Conservation (phyloP, 64 coral and sea anemone species). For the Orbicella faveolata region DNA sequence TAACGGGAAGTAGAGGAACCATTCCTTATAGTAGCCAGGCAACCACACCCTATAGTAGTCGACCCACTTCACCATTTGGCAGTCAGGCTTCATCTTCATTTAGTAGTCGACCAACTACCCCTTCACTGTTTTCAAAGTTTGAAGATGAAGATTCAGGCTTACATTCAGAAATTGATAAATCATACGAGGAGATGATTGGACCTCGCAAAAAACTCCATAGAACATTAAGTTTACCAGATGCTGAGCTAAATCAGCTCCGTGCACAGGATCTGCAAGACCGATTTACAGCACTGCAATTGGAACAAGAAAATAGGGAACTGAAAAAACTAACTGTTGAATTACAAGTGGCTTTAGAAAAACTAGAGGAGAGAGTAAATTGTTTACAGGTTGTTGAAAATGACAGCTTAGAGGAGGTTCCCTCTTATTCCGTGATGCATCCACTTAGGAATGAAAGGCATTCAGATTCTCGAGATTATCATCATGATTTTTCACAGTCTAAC, state of each 20-base stretch:
- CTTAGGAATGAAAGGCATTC: neutral
- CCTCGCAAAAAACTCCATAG: constrained; percentile 82
- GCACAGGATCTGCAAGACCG: constrained; percentile 84
- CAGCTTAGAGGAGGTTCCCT: constrained; percentile 71
- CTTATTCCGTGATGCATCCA: constrained; percentile 24
- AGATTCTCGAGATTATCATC: constrained; percentile 16
- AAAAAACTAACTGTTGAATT: constrained; percentile 93
- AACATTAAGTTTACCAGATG: constrained; percentile 96
- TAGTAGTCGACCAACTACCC: constrained; percentile 69
- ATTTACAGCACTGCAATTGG: constrained; percentile 89
- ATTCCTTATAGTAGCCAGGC: constrained; percentile 73
- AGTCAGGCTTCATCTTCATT: constrained; percentile 82
- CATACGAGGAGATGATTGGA: constrained; percentile 77
- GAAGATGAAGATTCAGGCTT: constrained; percentile 87
- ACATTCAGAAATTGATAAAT: constrained; percentile 92
- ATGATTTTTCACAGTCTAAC: neutral
- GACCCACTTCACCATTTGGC: constrained; percentile 69
- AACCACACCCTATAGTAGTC: constrained; percentile 86
- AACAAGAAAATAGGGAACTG: constrained; percentile 94
- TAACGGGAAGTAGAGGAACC: constrained; percentile 71
- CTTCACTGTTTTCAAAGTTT: constrained; percentile 65
- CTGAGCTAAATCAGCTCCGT: constrained; percentile 86
- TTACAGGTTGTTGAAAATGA: constrained; percentile 70
- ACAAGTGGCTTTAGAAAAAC: constrained; percentile 88
- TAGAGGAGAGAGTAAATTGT: constrained; percentile 83